phyloP scores from a whole-genome alignment of 2,888 invertebrate species.

The Caenorhabditis panamensis region DNA sequence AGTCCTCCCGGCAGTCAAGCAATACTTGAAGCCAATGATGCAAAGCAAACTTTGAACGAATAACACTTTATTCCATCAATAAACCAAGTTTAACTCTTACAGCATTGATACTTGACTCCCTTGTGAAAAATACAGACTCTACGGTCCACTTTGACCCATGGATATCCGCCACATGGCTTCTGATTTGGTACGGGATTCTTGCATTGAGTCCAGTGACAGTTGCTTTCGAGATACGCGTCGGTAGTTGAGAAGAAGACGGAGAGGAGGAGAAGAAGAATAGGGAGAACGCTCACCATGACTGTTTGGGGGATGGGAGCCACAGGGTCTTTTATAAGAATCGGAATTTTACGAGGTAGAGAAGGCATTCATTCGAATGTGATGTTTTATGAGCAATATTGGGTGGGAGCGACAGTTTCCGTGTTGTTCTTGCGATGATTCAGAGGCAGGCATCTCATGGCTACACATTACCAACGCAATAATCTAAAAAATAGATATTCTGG shows the following conservation, averaged over 20 bases:
- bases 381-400: too few relatives aligned
- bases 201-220: neutral
- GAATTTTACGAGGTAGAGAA: neutral
- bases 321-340: neutral
- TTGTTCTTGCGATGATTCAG: too few relatives aligned
- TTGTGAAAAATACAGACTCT: neutral
- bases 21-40: slow-evolving; percentile 74
- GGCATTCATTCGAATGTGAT: too few relatives aligned
- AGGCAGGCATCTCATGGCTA: too few relatives aligned
- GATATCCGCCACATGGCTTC: neutral
- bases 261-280: neutral
- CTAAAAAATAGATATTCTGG: too few relatives aligned
- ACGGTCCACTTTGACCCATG: neutral
- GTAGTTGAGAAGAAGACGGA: neutral
- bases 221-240: too few relatives aligned
- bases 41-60: slow-evolving; percentile 44
- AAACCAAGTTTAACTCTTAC: neutral
- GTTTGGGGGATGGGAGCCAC: neutral
- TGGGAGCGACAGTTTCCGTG: too few relatives aligned
- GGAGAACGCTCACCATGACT: too few relatives aligned
- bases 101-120: neutral
- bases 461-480: too few relatives aligned
- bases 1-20: slow-evolving; percentile 68
- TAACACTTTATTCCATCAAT: neutral
- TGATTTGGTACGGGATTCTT: neutral